Evolutionary conservation across 2,888 invertebrate genomes (phyloP), one percentile per base, ranked within the genome.

Genomic region (Cyrtodaria siliqua): DNA sequence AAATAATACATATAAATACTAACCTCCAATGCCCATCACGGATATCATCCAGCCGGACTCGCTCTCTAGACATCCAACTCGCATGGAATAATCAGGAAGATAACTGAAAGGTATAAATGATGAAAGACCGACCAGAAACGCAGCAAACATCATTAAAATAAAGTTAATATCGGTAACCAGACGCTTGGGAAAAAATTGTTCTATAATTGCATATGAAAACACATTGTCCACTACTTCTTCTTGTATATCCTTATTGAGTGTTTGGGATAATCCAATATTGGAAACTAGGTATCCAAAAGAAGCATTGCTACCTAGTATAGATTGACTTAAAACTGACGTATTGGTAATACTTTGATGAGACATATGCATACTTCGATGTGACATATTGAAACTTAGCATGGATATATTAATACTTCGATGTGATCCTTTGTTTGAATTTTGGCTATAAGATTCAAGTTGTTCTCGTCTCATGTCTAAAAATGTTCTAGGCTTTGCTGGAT

Each of bases 1-100:
- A n/a, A n/a, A n/a, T n/a, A n/a, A n/a, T n/a, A n/a, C n/a, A n/a
- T n/a, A n/a, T n/a, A n/a, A n/a, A 62, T 0, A 27, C 55, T 29
- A 53, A 75, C 75, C 69, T 60, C 75, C 69, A 40, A 75, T 69
- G n/a, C 75, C 75, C 6, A 75, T 63, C 1, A 44, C 47, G 1
- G 75, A 75, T 16, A 75, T 38, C 24, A 69, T 23, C 75, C 75
- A 75, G 1, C 52, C 75, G 33, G 53, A 27, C n/a, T 69, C 47
- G 1, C n/a, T 20, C 14, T 49, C 47, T 1, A 49, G 29, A 2
- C 57, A 20, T 12, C 75, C 75, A n/a, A 63, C 33, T 1, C 40
- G 29, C 2, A 63, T 44, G 3, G 69, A 68, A 33, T 60, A 75
- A 20, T 75, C 75, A 2, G 75, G 69, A 20, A 75, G n/a, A 40